Evolutionary conservation across 2,888 invertebrate species (phyloP), one percentile per base, ranked within the genome.

Genomic region (Melikaiella ostensackeni): DNA sequence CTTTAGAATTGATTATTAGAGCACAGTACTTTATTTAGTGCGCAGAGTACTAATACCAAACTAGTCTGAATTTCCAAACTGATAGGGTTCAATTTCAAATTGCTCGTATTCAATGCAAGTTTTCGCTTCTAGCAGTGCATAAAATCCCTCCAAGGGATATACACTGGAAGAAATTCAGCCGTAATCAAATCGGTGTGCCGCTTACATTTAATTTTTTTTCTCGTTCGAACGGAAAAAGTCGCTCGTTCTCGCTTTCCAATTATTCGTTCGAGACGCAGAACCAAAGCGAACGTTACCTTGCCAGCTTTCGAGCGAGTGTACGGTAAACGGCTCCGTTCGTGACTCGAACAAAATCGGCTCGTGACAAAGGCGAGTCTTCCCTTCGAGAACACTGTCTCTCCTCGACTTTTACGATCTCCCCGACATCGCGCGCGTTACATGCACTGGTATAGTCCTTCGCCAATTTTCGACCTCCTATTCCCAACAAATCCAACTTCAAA

Each of bases 311-410:
- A 70, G 30, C 70, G 50, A 70, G 46, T 50, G 50, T 70, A 70
- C 50, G 70, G 70, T 50, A 70, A 70, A 70, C 70, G 70, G 30
- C 70, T 70, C 27, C 30, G 70, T 70, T 75, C 76, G 75, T 75
- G 77, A 77, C 74, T 64, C 27, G 59, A 35, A 77, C 75, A 55
- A 76, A 77, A 78, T 77, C 74, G 73, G 75, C 75, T 74, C 73
- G 79, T 75, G 73, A 77, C 75, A 77, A 79, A 77, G 70, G 73
- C 42, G 21, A 35, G 62, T 70, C 70, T 66, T 57, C 66, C 57
- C 77, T 63, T 77, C 59, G 46, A 62, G 61, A 62, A 50, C 46
- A 66, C 77, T 61, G 75, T 79, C 74, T 46, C 63, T 70, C 50
- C 30, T 70, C 50, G 70, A 70, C 50, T 70, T 70, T 70, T 70